Base-by-base conservation (phyloP, 2,113 vertebrate genomes). In the Muntiacus reevesi region DNA sequence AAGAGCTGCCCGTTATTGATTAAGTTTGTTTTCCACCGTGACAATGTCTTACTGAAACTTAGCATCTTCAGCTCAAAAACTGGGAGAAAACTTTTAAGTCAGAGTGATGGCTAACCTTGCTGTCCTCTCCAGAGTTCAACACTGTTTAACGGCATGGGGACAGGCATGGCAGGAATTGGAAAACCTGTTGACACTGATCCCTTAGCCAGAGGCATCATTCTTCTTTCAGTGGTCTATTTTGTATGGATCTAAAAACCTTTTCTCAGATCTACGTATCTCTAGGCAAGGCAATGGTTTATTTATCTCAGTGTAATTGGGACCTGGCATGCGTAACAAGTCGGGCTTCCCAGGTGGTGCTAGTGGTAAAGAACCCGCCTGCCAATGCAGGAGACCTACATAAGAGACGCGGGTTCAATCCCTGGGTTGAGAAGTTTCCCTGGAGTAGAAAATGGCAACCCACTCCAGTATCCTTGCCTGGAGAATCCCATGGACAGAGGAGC, bases 1-100 rank as follows among this genome's bases (percentile, higher is more conserved):
- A 98, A 94, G 97, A 98, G 89, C 91, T 94, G 82, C 81, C 79
- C 59, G 2, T 76, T 98, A 98, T 98, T 25, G 98, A 98, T 98
- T 97, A 94, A 55, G 57, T 84, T 96, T 83, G 82, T 45, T 14
- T 97, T 97, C 78, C 52, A 92, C 62, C 64, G 85, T 43, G 5
- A 90, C 15, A 19, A 97, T 97, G 97, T 98, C 98, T 97, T 98
- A 94, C 95, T 97, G 97, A 98, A 96, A 89, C 94, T 98, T 97
- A 97, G 55, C 93, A 97, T 93, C 94, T 98, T 52, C 89, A 94
- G 87, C 96, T 97, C 96, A 96, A 50, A 98, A 98, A 87, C 97
- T 87, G 43, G 94, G 96, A 91, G 91, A 89, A 98, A 97, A 96
- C 96, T 92, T 95, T 81, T 95, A 97, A 97, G 95, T 55, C 62